These are phyloP conservation scores for Bombus soroeensis DNA, from an alignment of 1,140 invertebrate genomes.

Conservation along the genomic window DNA sequence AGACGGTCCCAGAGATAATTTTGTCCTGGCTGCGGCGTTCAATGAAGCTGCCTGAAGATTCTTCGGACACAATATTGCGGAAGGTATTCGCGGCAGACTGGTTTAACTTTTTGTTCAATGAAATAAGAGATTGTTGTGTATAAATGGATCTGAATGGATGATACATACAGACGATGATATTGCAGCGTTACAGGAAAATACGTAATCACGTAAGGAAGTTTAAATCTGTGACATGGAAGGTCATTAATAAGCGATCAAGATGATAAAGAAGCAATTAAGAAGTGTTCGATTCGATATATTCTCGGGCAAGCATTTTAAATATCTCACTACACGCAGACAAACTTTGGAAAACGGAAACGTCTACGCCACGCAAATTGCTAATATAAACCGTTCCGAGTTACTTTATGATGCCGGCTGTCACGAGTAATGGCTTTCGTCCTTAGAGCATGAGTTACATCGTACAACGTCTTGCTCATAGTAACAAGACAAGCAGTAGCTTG, in stretches of 20 bases:
- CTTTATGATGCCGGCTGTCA: neutral
- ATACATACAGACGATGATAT: too few relatives aligned
- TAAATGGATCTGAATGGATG: too few relatives aligned
- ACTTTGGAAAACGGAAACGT: neutral
- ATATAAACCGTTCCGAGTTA: neutral
- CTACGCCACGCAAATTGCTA: slow-evolving; percentile 2
- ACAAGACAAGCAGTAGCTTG: neutral
- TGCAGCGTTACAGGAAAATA: too few relatives aligned
- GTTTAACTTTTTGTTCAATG: neutral
- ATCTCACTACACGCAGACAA: neutral
- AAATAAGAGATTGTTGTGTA: neutral
- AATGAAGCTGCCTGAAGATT: neutral
- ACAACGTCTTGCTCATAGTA: neutral
- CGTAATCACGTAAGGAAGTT: too few relatives aligned
- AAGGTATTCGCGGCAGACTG: neutral
- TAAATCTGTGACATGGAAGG: too few relatives aligned
- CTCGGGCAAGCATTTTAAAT: neutral
- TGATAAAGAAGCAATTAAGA: neutral
- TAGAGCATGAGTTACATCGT: neutral
- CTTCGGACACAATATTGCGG: neutral
- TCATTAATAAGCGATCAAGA: neutral
- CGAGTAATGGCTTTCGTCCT: neutral
- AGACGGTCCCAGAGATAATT: slow-evolving; percentile 32
- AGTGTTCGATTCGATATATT: neutral
- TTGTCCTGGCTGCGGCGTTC: neutral